Evolutionary conservation across 1,140 invertebrate genomes (phyloP).

Genomic region (Solenopsis invicta): DNA sequence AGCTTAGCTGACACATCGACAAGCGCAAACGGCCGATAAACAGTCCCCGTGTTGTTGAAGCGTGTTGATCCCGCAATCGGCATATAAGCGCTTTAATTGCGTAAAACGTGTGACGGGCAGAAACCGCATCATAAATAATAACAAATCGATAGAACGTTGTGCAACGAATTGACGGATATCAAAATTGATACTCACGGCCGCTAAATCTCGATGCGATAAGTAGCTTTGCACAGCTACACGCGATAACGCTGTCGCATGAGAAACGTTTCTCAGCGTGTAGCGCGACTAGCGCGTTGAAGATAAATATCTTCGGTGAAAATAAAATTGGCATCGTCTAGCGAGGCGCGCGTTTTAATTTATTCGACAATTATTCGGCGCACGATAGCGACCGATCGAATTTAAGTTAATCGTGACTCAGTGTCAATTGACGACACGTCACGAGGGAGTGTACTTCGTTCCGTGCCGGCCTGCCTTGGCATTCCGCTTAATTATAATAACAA

Average conservation of each 20-base stretch:
- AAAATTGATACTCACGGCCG: slow-evolving; percentile 7
- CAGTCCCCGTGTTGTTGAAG: slow-evolving; percentile 2
- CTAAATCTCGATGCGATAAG: slow-evolving; percentile 2
- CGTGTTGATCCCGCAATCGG: not conserved
- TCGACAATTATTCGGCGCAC: not conserved
- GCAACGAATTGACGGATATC: not conserved
- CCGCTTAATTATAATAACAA: slow-evolving; percentile 65
- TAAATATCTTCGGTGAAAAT: slow-evolving; percentile 11
- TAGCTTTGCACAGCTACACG: not conserved
- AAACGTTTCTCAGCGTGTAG: not conserved
- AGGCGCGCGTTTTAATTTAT: not conserved
- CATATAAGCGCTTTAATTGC: not conserved
- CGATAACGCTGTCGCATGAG: not conserved
- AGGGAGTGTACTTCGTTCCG: not conserved
- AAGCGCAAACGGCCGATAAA: slow-evolving; percentile 7
- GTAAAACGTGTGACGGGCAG: slow-evolving; percentile 10
- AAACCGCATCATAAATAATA: slow-evolving; percentile 26
- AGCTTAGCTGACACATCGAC: not conserved
- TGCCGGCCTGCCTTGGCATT: slow-evolving; percentile 10
- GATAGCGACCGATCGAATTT: not conserved
- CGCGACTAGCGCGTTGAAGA: not conserved
- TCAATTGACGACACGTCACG: not conserved
- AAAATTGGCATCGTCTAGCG: not conserved
- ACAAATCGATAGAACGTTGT: slow-evolving; percentile 2
- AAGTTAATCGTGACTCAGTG: not conserved